Percentiles rank a stretch among this genome's conserved stretches.
phyloP scores from a whole-genome alignment of 2,888 invertebrate genomes.

The Amblyjoppa proteus region DNA sequence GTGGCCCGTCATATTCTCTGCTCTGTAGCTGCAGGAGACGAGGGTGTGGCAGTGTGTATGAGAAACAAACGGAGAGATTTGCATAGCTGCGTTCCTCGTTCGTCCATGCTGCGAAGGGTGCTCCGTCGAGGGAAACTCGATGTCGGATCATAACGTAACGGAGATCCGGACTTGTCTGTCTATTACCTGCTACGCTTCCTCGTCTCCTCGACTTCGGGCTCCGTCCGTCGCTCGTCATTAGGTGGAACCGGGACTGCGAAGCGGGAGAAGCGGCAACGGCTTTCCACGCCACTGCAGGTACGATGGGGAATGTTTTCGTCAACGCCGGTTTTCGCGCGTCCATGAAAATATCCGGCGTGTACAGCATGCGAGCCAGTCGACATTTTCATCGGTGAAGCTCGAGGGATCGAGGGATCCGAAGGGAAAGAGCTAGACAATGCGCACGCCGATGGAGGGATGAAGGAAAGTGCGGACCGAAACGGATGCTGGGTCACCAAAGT shows the following conservation, averaged over 20 bases:
- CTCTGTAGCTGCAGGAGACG: background rate
- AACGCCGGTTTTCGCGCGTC: slow-evolving; percentile 34
- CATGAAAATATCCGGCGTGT: slow-evolving; percentile 46
- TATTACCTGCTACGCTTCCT: slow-evolving; percentile 25
- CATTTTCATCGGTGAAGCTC: slow-evolving; percentile 50
- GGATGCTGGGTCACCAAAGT: slow-evolving; percentile 50
- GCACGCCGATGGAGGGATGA: slow-evolving; percentile 26
- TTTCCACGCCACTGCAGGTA: background rate
- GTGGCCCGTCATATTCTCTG: slow-evolving; percentile 31
- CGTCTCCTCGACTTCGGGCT: slow-evolving; percentile 29
- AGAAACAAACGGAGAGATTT: slow-evolving; percentile 65
- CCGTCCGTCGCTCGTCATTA: slow-evolving; percentile 60
- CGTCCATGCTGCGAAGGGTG: background rate
- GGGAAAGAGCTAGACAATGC: slow-evolving; percentile 7
- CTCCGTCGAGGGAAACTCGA: slow-evolving; percentile 49
- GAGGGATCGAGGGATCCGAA: slow-evolving; percentile 1
- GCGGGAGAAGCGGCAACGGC: slow-evolving; percentile 5
- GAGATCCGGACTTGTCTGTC: slow-evolving; percentile 52
- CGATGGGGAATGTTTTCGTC: slow-evolving; percentile 15
- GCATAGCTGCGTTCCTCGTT: slow-evolving; percentile 61
- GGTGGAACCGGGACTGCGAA: slow-evolving; percentile 34
- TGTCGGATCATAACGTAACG: slow-evolving; percentile 64
- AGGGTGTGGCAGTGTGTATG: slow-evolving; percentile 38
- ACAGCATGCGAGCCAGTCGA: slow-evolving; percentile 30
- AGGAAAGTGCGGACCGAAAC: slow-evolving; percentile 37